Evolutionary conservation across 1,140 invertebrate species (phyloP), one percentile per base, ranked within the genome.

Genomic region (Coenobita brevimanus): DNA sequence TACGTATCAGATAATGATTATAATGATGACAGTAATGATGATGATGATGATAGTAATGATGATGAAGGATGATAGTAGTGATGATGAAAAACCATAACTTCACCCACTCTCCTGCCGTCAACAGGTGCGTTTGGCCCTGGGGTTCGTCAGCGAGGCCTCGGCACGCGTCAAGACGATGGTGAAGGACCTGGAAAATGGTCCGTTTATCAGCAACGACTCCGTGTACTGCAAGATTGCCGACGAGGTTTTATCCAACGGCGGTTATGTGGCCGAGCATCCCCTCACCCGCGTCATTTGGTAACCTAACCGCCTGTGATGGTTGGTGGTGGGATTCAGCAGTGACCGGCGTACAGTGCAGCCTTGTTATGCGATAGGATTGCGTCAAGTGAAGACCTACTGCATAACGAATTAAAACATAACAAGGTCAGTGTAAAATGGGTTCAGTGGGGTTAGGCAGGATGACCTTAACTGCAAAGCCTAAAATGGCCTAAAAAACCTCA

Each of bases 251-350:
- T 60, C 67, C 24, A 88, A 90, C 46, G 79, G 71, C n/a, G 89
- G 89, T 43, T 90, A 90, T 57, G 82, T 82, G 6, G 89, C 89
- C 4, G 85, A 90, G 30, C 89, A 90, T 57, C 89, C 54, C 43
- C 91, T 30, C 54, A 90, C 36, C 1, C 85, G 85, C n/a, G 78
- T 80, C 36, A 80, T 87, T 46, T 86, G 84, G 84, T 86, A 46
- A n/a, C n/a, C n/a, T n/a, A n/a, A n/a, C n/a, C n/a, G n/a, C n/a
- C n/a, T n/a, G n/a, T n/a, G n/a, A n/a, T n/a, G n/a, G n/a, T n/a
- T n/a, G n/a, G 64, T 83, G n/a, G 30, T 6, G 0, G 0, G 24
- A 24, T 57, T 36, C 69, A 73, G 15, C 21, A 27, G 24, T 73
- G 33, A 73, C 69, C 46, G 6, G 17, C 46, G 46, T 50, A 50